Conservation (phyloP, 2,797 vertebrate genomes). For the Danio albolineatus region DNA sequence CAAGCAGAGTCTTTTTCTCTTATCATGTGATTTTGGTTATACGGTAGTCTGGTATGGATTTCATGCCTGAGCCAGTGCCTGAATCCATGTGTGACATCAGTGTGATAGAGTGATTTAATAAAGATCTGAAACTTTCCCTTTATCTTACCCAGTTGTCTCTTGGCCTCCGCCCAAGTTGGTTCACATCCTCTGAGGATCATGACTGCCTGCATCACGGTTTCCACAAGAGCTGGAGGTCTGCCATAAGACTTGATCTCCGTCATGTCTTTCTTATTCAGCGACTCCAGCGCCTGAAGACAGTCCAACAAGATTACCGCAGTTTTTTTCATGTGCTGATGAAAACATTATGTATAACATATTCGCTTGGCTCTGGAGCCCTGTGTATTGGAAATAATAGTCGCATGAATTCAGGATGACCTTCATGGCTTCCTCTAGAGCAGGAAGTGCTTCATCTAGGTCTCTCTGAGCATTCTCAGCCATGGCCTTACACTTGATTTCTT, state of each 20-base stretch:
- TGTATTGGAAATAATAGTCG: slow-evolving; percentile 16
- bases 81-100: slow-evolving; percentile 42
- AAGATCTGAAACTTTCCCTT: slow-evolving; percentile 31
- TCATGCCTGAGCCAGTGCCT: slow-evolving; percentile 23
- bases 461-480: slow-evolving; percentile 89
- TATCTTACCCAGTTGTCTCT: slow-evolving; percentile 87
- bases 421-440: slow-evolving; percentile 90
- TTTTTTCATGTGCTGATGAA: slow-evolving; percentile 32
- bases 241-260: slow-evolving; percentile 92
- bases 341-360: slow-evolving; percentile 27
- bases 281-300: slow-evolving; percentile 84
- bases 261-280: slow-evolving; percentile 93
- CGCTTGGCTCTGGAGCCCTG: neutral
- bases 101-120: slow-evolving; percentile 50
- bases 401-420: slow-evolving; percentile 74
- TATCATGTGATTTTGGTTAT: slow-evolving; percentile 1
- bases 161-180: slow-evolving; percentile 90
- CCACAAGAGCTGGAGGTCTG: slow-evolving; percentile 85
- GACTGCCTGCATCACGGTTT: slow-evolving; percentile 92
- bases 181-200: slow-evolving; percentile 89
- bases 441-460: slow-evolving; percentile 88
- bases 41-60: slow-evolving; percentile 44
- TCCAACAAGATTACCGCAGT: slow-evolving; percentile 3
- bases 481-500: slow-evolving; percentile 87
- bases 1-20: slow-evolving; percentile 22